Conservation (phyloP, 2,888 invertebrate species). For the Leistus spinibarbis region DNA sequence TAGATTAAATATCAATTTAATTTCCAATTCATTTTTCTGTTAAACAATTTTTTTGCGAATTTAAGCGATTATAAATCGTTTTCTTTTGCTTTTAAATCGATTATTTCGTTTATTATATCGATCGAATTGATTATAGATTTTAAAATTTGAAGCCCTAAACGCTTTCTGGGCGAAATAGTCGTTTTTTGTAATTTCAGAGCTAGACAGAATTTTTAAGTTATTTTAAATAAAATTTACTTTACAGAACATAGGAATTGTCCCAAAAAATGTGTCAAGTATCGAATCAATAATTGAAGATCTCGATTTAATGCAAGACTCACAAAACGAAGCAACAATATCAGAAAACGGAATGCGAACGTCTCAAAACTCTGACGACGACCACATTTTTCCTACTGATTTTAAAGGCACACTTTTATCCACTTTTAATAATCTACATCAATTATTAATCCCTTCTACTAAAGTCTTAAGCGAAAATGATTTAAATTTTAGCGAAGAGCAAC, state of each 20-base stretch:
- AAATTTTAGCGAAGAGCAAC: neutral
- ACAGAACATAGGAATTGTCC: neutral
- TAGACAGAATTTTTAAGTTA: neutral
- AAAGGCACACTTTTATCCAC: neutral
- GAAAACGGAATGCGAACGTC: neutral
- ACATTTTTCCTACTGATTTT: neutral
- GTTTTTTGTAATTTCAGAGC: neutral
- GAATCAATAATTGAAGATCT: neutral
- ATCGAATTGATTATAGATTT: no score
- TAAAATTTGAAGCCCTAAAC: no score
- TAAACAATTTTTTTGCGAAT: no score
- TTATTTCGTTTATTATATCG: no score
- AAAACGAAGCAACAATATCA: neutral
- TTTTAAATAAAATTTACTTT: neutral
- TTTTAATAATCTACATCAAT: neutral
- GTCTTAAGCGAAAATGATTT: neutral
- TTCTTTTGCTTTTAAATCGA: no score
- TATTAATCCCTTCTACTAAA: neutral
- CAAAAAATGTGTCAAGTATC: neutral
- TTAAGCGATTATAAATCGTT: no score
- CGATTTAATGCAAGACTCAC: neutral
- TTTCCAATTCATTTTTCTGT: no score
- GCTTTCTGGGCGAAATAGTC: no score
- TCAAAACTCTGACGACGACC: neutral
- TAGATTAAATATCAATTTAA: no score